Evolutionary conservation across 1,140 invertebrate genomes (phyloP), one percentile per base, ranked within the genome.

Genomic region (Bombus balteatus): DNA sequence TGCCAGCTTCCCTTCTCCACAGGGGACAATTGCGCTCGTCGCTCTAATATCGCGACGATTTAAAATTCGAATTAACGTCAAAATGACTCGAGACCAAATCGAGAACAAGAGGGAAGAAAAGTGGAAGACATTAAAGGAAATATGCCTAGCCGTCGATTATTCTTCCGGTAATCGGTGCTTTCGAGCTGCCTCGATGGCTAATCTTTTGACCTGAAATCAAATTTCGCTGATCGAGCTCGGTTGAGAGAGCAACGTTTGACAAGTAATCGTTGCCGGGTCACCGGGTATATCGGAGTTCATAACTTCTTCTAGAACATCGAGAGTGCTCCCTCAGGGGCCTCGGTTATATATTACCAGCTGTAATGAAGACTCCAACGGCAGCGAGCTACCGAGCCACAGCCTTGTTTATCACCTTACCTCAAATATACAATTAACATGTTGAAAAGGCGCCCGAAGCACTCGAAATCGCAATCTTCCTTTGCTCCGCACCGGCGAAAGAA

Each of bases 401-500:
- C 88, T 92, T 92, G 87, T 92, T 91, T 92, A 92, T 92, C 90
- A 79, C 81, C 87, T 91, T 90, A 81, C 85, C 90, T 92, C 88
- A 92, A 92, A 91, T 92, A 92, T 92, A 92, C 89, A 92, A 92
- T 92, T 92, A 92, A 92, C 91, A 90, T 91, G 90, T 91, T 91
- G 89, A 91, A 89, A 91, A 89, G 81, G 28, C 83, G 86, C 83
- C 53, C 81, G 78, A 53, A 81, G 77, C 22, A 76, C 76, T 32
- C 32, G 79, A 68, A 68, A 86, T 76, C 80, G 59, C 62, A n/a
- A 37, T 28, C 47, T 53, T 18, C 32, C 62, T 70, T 57, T 39
- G 9, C 77, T 34, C 70, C 2, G 41, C 43, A 5, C 82, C 78
- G 77, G 68, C 83, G 18, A 74, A 79, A 80, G 83, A 72, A 47